phyloP scores from a whole-genome alignment of 35 echinoderm and acorn worm genomes.

The Stichopus chloronotus region DNA sequence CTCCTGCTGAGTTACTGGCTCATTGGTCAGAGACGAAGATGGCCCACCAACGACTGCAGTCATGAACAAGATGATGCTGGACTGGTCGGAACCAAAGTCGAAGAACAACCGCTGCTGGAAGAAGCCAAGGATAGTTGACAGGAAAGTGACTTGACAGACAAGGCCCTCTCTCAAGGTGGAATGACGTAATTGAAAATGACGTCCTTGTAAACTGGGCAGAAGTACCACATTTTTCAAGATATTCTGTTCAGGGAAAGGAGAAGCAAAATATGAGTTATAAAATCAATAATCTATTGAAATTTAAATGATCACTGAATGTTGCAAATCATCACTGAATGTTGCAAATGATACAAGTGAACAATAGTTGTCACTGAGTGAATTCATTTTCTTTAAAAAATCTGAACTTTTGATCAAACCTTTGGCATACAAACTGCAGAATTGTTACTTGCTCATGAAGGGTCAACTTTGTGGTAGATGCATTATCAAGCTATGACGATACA shows the following conservation, averaged over 20 bases:
- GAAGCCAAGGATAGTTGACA: not conserved
- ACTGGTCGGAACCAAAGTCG: not conserved
- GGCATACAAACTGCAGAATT: too few relatives aligned
- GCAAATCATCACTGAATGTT: too few relatives aligned
- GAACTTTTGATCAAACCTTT: too few relatives aligned
- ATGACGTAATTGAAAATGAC: not conserved
- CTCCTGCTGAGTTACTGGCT: not conserved
- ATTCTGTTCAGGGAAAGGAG: not conserved
- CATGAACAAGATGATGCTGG: conserved; percentile 4
- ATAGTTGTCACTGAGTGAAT: too few relatives aligned
- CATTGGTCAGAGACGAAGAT: not conserved
- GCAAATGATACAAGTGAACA: too few relatives aligned
- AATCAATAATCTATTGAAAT: too few relatives aligned
- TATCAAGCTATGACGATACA: too few relatives aligned
- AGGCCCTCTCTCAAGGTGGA: not conserved
- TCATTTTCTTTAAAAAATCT: too few relatives aligned
- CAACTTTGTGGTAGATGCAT: too few relatives aligned
- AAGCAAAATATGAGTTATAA: too few relatives aligned
- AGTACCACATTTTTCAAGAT: not conserved
- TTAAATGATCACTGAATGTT: too few relatives aligned
- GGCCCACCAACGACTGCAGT: not conserved
- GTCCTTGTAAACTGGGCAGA: not conserved
- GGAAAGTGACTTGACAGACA: not conserved
- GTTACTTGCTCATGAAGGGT: too few relatives aligned
- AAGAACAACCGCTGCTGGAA: conserved; percentile 22